A percentile compares a stretch with the other conserved stretches of the same genome.
Evolutionary conservation across 2,797 vertebrate species (phyloP).

Genomic region (Megaceryle alcyon): DNA sequence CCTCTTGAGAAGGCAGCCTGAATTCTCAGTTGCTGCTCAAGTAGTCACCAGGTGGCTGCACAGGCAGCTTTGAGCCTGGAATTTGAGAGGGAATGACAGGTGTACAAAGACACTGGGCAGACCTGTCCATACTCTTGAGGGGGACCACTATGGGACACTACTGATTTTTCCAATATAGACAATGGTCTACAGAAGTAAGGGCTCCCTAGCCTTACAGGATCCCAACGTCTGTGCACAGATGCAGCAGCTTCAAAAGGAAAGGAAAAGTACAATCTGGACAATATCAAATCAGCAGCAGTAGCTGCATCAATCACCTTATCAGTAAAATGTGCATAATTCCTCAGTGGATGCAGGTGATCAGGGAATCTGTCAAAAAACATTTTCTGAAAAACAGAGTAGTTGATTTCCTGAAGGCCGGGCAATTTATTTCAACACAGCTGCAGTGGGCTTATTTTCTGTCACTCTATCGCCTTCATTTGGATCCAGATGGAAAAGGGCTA

Average conservation of each 20-base stretch:
- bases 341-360: neutral
- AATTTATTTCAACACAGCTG: conserved; percentile 30
- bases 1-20: neutral
- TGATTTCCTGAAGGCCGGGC: neutral
- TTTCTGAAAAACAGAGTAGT: neutral
- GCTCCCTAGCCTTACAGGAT: neutral
- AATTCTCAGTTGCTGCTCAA: neutral
- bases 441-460: neutral
- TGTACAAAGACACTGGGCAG: neutral
- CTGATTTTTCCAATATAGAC: neutral
- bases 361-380: conserved; percentile 3
- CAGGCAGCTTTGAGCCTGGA: neutral
- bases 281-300: neutral
- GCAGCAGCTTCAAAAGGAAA: neutral
- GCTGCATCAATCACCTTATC: neutral
- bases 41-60: neutral
- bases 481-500: neutral
- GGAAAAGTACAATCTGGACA: neutral
- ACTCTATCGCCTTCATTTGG: neutral
- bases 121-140: neutral
- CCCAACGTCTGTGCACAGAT: neutral
- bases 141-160: neutral
- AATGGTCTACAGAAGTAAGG: neutral
- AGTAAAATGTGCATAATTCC: neutral
- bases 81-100: neutral